Conservation (phyloP, 2,888 invertebrate genomes). For the Cryptosula pallasiana region DNA sequence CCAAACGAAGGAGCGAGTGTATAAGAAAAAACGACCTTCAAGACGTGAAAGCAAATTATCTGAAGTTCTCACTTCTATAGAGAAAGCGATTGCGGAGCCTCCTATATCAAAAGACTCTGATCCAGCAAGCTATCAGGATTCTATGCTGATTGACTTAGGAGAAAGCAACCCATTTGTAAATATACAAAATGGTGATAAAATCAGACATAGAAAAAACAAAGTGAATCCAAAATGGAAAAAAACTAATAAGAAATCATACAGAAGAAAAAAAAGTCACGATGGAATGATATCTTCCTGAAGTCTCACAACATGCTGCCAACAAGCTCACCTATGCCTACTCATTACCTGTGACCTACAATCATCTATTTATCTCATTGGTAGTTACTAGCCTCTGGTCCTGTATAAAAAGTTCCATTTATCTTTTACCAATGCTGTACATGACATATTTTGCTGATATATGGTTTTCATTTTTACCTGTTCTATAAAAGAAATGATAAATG, state of each 20-base stretch:
- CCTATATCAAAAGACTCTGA: neutral
- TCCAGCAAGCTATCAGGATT: neutral
- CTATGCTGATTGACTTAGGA: conserved; percentile 18
- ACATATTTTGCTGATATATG: no score
- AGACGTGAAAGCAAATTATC: no score
- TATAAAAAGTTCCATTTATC: no score
- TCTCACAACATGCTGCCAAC: neutral
- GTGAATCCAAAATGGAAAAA: neutral
- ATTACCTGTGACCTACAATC: neutral
- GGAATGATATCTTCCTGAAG: neutral
- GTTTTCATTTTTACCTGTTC: no score
- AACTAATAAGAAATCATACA: neutral
- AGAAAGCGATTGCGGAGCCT: neutral
- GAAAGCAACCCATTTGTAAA: conserved; percentile 1
- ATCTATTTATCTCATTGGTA: neutral
- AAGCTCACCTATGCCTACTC: neutral
- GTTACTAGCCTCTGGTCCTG: no score
- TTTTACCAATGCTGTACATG: no score
- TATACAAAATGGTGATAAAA: neutral
- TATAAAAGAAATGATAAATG: no score
- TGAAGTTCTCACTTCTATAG: neutral
- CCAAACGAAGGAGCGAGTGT: no score
- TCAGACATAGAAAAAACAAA: neutral
- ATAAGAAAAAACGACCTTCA: no score
- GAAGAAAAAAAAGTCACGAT: neutral